Evolutionary conservation across 2,797 vertebrate genomes (phyloP).

Genomic region (Pseudochromis fuscus): DNA sequence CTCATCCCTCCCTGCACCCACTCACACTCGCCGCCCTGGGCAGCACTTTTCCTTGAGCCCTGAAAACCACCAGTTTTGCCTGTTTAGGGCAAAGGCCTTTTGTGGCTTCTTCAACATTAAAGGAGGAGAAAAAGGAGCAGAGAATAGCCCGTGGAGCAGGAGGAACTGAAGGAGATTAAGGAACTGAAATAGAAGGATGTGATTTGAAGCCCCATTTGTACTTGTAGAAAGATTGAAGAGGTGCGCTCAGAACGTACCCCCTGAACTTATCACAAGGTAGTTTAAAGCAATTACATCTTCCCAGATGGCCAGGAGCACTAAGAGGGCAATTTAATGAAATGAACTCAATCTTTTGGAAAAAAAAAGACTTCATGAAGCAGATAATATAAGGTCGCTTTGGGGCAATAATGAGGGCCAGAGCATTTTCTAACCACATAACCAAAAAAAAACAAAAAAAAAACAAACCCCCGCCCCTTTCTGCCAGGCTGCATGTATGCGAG

Average conservation of each 20-base stretch:
- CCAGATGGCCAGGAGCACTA: constrained; percentile 45
- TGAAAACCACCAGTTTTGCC: constrained; percentile 68
- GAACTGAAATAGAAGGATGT: constrained; percentile 63
- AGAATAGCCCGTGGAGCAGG: constrained; percentile 41
- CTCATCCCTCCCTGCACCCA: constrained; percentile 67
- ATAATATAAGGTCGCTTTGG: constrained; percentile 63
- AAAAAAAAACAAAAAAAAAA: constrained; percentile 39
- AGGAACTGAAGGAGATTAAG: constrained; percentile 59
- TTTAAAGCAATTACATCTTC: constrained; percentile 53
- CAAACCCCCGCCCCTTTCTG: constrained; percentile 19
- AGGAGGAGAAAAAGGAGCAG: constrained; percentile 42
- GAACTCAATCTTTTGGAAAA: constrained; percentile 42
- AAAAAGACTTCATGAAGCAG: constrained; percentile 50
- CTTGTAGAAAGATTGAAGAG: constrained; percentile 66
- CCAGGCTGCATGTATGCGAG: constrained; percentile 17
- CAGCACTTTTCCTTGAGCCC: constrained; percentile 70
- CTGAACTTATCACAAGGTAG: constrained; percentile 46
- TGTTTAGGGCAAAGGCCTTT: constrained; percentile 67
- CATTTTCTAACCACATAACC: constrained; percentile 59
- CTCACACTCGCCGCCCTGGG: constrained; percentile 66
- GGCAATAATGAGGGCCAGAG: constrained; percentile 61
- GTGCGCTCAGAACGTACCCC: constrained; percentile 43
- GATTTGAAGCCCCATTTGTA: constrained; percentile 45
- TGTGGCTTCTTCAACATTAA: constrained; percentile 70
- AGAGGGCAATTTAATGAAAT: constrained; percentile 61